Evolutionary conservation across 1,140 invertebrate genomes (phyloP).

Genomic region (Penaeus chinensis): DNA sequence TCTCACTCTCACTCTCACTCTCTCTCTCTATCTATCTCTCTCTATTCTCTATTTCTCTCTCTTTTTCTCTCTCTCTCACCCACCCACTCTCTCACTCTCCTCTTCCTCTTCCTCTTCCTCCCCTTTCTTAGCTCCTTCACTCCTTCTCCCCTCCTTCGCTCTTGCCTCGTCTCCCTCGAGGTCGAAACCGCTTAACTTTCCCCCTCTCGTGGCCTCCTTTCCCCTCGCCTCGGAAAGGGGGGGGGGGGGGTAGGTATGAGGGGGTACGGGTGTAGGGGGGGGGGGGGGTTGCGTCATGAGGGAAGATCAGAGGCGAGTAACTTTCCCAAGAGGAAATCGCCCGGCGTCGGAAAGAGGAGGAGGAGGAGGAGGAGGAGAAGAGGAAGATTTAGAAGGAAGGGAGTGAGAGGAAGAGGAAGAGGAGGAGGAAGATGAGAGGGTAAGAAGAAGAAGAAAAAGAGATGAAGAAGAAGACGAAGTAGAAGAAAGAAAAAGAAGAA

Average conservation of each 20-base stretch:
- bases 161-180: not conserved
- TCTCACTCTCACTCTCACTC: not conserved
- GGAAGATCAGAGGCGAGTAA: too few relatives aligned
- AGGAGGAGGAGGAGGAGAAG: not conserved
- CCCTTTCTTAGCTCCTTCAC: not conserved
- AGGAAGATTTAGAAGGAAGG: not conserved
- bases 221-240: not conserved
- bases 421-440: conserved; percentile 2
- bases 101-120: too few relatives aligned
- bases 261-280: not conserved
- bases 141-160: not conserved
- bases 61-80: too few relatives aligned
- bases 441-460: not conserved
- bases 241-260: not conserved
- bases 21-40: too few relatives aligned
- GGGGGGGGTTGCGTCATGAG: too few relatives aligned
- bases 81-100: too few relatives aligned
- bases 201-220: not conserved
- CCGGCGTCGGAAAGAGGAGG: not conserved
- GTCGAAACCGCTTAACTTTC: not conserved
- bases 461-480: not conserved
- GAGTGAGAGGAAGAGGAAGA: not conserved
- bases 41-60: not conserved
- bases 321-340: too few relatives aligned
- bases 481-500: not conserved